Evolutionary conservation across 1,140 invertebrate genomes (phyloP).

Genomic region (Drosophila hydei): DNA sequence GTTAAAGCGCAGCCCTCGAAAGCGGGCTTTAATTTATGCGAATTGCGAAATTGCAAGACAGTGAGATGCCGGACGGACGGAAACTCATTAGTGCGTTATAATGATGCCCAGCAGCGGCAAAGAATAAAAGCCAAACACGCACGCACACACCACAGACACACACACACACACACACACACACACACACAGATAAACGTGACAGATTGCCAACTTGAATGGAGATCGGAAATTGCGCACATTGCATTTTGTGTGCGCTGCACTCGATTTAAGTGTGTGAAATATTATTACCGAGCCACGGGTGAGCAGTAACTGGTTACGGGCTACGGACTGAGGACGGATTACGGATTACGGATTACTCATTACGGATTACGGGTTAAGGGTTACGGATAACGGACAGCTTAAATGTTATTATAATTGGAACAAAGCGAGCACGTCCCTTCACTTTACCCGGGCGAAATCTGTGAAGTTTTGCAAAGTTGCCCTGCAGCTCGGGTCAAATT

Average conservation of each 20-base stretch:
- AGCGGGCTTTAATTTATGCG: constrained; percentile 30
- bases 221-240: constrained; percentile 21
- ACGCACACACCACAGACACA: no score
- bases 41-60: constrained; percentile 3
- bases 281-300: constrained; percentile 12
- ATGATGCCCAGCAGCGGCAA: constrained; percentile 13
- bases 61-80: not conserved
- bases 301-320: not conserved
- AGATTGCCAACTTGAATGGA: constrained; percentile 9
- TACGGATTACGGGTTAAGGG: not conserved
- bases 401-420: constrained; percentile 11
- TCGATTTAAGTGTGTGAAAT: constrained; percentile 28
- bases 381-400: not conserved
- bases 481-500: not conserved
- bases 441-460: constrained; percentile 1
- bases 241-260: constrained; percentile 28
- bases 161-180: constrained; percentile 10
- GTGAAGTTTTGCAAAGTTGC: not conserved
- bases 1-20: constrained; percentile 13
- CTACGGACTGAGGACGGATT: not conserved
- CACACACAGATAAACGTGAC: constrained; percentile 6
- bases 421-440: not conserved
- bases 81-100: constrained; percentile 42
- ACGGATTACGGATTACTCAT: not conserved
- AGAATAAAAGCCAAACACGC: constrained; percentile 19